Conservation (phyloP, 2,797 vertebrate genomes). For the Mormyrus proboscirostris region DNA sequence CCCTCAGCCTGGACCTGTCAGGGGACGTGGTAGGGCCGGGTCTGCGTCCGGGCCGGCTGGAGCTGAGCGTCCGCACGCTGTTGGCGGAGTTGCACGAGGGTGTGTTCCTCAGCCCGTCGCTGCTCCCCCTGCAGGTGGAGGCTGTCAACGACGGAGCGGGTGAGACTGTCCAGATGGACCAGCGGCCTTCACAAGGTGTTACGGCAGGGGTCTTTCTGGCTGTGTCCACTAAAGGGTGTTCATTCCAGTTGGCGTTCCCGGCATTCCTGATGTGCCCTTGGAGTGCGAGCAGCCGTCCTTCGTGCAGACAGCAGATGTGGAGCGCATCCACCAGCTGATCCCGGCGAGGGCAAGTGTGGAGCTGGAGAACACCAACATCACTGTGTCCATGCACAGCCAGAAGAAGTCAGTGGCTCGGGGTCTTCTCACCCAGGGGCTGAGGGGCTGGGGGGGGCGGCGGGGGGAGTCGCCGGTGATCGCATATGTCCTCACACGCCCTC, state of each 20-base stretch:
- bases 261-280: conserved; percentile 17
- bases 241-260: neutral
- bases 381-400: conserved; percentile 93
- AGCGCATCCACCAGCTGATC: conserved; percentile 59
- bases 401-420: conserved; percentile 70
- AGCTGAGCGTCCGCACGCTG: conserved; percentile 66
- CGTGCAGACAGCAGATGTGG: conserved; percentile 52
- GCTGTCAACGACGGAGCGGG: neutral
- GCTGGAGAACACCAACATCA: conserved; percentile 83
- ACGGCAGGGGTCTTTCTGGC: neutral
- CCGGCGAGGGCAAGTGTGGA: conserved; percentile 77
- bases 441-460: neutral
- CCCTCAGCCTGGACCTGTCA: conserved; percentile 74
- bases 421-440: neutral
- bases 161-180: neutral
- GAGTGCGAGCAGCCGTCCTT: conserved; percentile 43
- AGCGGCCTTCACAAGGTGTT: too few species aligned
- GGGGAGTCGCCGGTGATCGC: neutral
- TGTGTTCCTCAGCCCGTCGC: conserved; percentile 76
- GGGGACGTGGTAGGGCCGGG: conserved; percentile 71
- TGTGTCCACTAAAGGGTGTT: neutral
- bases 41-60: conserved; percentile 62
- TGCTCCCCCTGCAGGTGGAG: conserved; percentile 42
- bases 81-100: conserved; percentile 88
- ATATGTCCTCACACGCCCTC: neutral